Conservation (phyloP, 1,140 invertebrate species). For the Stegodyphus dumicola region DNA sequence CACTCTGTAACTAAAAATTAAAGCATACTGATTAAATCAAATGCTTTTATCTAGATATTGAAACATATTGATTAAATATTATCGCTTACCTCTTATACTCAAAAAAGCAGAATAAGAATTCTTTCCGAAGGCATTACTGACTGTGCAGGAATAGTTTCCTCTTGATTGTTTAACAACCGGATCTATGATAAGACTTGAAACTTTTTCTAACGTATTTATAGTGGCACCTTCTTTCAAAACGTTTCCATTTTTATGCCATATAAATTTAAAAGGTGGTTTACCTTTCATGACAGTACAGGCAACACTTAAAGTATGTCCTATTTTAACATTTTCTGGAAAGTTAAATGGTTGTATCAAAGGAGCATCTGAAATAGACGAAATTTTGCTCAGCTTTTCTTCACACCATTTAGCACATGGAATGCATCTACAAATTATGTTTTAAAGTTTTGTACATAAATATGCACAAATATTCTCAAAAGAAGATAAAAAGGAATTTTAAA, state of each 20-base stretch:
- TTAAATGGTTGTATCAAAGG: slow-evolving; percentile 17
- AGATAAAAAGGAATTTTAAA: no score
- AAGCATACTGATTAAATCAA: no score
- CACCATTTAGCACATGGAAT: no score
- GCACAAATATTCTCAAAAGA: no score
- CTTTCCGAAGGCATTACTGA: slow-evolving; percentile 36
- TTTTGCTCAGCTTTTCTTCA: no score
- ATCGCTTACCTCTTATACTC: slow-evolving; percentile 24
- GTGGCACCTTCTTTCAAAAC: not conserved
- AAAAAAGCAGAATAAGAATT: slow-evolving; percentile 29
- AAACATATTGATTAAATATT: no score
- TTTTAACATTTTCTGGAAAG: slow-evolving; percentile 16
- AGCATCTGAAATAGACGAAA: slow-evolving; percentile 1
- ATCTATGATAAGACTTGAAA: not conserved
- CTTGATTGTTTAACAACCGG: not conserved
- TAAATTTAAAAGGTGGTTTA: not conserved
- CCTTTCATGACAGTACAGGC: slow-evolving; percentile 2
- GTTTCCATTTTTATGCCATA: slow-evolving; percentile 4
- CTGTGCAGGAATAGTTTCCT: slow-evolving; percentile 64
- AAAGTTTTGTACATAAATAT: no score
- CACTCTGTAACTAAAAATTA: no score
- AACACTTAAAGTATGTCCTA: not conserved
- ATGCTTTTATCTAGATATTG: no score
- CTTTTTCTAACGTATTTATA: not conserved
- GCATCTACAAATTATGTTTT: no score